Evolutionary conservation across 1,140 invertebrate genomes (phyloP), one percentile per base, ranked within the genome.

Genomic region (Acromyrmex heyeri): DNA sequence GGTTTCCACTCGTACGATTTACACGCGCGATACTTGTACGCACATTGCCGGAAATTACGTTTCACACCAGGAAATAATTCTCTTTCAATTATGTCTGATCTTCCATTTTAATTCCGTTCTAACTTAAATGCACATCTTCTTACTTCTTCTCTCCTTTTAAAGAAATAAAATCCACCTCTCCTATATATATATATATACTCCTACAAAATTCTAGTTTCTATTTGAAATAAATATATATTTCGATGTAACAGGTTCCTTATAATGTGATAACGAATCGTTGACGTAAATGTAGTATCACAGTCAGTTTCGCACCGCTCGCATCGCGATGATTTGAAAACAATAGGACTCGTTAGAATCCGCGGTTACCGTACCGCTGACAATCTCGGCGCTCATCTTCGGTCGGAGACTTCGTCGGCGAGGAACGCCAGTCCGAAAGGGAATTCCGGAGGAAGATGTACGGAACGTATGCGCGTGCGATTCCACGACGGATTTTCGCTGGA

Each of bases 401-500:
- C 44, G 59, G 48, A 55, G 55, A 21, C 55, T 30, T 55, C 59
- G 59, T 2, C 75, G 75, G 27, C 57, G 73, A 77, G 87, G 53
- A 72, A 72, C 82, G 78, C 72, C 64, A 34, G 44, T 55, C 30
- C 73, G 62, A 62, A 79, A 90, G 62, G 78, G 67, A 90, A 90
- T 90, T 85, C 79, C 75, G 50, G 67, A 91, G 88, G 86, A 91
- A 91, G 91, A 91, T 88, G 81, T 88, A 89, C 87, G 73, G 77
- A 88, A 70, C 81, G 64, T 67, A 44, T 77, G 77, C 59, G 76
- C n/a, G 82, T 87, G 86, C 86, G 53, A 90, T 90, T 82, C 70
- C 64, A 90, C 78, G 87, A 87, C 72, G 78, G 78, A 90, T 89
- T 87, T 85, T 91, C 87, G 93, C 93, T 92, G 78, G 87, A 90